Percentiles rank a stretch among this genome's conserved stretches.
These are phyloP conservation scores for Acronicta alni DNA, from an alignment of 2,888 invertebrate genomes.

Conservation along the genomic window DNA sequence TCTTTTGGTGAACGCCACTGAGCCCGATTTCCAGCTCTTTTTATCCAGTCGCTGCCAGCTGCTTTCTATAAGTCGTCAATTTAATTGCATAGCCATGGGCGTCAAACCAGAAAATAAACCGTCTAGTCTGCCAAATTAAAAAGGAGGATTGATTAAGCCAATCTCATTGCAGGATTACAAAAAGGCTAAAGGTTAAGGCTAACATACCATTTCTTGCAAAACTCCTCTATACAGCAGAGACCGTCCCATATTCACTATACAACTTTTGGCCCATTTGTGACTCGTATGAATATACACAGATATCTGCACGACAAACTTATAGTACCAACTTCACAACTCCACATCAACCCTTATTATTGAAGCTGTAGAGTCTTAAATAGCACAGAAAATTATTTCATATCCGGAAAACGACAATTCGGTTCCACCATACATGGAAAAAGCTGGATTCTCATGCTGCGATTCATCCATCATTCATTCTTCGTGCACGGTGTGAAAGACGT, in stretches of 20 bases:
- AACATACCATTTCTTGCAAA: constrained; percentile 1
- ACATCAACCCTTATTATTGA: constrained; percentile 8
- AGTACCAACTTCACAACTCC: constrained; percentile 4
- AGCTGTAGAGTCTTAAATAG: constrained; percentile 57
- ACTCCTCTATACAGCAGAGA: constrained; percentile 47
- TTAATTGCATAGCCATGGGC: too few species aligned
- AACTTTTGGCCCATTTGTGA: constrained; percentile 83
- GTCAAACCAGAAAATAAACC: too few species aligned
- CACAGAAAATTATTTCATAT: constrained; percentile 12
- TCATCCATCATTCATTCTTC: constrained; percentile 86
- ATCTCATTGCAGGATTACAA: too few species aligned
- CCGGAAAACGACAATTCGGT: constrained; percentile 56
- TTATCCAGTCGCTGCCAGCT: too few species aligned
- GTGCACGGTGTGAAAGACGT: constrained; percentile 82
- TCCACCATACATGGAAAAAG: constrained; percentile 75
- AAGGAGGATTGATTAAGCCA: too few species aligned
- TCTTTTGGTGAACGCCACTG: too few species aligned
- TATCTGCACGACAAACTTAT: constrained; percentile 64
- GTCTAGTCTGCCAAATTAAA: too few species aligned
- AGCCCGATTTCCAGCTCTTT: too few species aligned
- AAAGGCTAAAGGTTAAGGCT: too few species aligned
- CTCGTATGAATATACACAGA: constrained; percentile 76
- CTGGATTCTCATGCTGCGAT: constrained; percentile 76
- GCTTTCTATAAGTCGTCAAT: too few species aligned
- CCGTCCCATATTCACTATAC: constrained; percentile 74